Conservation (phyloP, 2,888 invertebrate species). For the Pterostichus madidus region DNA sequence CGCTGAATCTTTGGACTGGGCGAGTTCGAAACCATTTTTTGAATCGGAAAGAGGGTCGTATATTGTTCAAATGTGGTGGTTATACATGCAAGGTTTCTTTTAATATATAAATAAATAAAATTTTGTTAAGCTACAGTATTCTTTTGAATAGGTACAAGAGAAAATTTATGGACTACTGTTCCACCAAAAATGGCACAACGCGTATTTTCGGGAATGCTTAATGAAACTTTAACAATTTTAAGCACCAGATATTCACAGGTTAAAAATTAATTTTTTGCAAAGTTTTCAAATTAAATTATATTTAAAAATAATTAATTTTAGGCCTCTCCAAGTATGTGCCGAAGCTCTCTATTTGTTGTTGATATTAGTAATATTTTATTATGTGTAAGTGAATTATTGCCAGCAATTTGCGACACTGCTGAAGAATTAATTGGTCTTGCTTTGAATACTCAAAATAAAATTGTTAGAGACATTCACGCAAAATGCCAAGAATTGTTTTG, state of each 20-base stretch:
- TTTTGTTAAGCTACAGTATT: no score
- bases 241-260: conserved; percentile 90
- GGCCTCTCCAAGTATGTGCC: conserved; percentile 79
- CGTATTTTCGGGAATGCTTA: conserved; percentile 91
- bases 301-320: conserved; percentile 30
- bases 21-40: conserved; percentile 82
- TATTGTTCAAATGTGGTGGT: conserved; percentile 93
- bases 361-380: conserved; percentile 88
- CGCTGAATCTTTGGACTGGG: conserved; percentile 88
- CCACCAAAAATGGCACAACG: conserved; percentile 93
- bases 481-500: conserved; percentile 90
- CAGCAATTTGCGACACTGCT: conserved; percentile 83
- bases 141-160: conserved; percentile 82
- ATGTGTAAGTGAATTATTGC: conserved; percentile 86
- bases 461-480: conserved; percentile 89
- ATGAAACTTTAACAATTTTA: conserved; percentile 90
- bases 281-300: neutral
- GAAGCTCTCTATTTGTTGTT: conserved; percentile 82
- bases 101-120: conserved; percentile 8
- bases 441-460: conserved; percentile 81
- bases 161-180: conserved; percentile 92
- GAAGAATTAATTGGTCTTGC: conserved; percentile 82
- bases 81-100: conserved; percentile 87
- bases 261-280: conserved; percentile 68
- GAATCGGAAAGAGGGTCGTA: conserved; percentile 89